Evolutionary conservation across 1,140 invertebrate species (phyloP).

Genomic region (Chionoecetes opilio): DNA sequence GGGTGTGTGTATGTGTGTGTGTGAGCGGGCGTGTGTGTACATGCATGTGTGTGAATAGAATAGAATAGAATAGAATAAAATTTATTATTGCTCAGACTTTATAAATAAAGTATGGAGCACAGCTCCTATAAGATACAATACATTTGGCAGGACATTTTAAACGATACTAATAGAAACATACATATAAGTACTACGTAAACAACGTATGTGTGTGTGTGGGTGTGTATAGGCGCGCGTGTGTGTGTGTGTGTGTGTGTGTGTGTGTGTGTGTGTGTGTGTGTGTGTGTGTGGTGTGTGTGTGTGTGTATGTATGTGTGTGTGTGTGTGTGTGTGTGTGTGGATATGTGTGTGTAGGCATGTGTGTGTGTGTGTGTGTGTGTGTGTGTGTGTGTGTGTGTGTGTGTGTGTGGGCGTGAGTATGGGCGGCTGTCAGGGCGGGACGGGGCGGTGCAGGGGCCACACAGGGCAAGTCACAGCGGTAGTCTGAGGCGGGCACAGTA

Average conservation of each 20-base stretch:
- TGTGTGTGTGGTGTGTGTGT: not conserved
- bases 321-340: not conserved
- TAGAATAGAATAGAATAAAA: no score
- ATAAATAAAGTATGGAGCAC: no score
- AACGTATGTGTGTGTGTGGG: not conserved
- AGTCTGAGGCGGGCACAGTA: not conserved
- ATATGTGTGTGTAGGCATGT: no score
- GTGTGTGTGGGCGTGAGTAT: not conserved
- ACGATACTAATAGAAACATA: no score
- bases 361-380: not conserved
- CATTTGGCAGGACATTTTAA: no score
- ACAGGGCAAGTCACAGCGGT: constrained; percentile 45
- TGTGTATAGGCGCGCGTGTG: not conserved
- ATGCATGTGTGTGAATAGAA: no score
- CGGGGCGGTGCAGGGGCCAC: not conserved
- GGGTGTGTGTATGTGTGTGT: not conserved
- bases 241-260: not conserved
- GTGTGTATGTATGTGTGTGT: not conserved
- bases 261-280: not conserved
- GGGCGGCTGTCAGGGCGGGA: not conserved
- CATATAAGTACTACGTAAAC: no score
- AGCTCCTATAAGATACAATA: no score
- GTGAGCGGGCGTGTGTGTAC: not conserved
- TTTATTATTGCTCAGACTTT: no score
- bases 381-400: not conserved